These are phyloP conservation scores for Drosophila barbarae DNA, from an alignment of 2,888 invertebrate species.

Conservation along the genomic window DNA sequence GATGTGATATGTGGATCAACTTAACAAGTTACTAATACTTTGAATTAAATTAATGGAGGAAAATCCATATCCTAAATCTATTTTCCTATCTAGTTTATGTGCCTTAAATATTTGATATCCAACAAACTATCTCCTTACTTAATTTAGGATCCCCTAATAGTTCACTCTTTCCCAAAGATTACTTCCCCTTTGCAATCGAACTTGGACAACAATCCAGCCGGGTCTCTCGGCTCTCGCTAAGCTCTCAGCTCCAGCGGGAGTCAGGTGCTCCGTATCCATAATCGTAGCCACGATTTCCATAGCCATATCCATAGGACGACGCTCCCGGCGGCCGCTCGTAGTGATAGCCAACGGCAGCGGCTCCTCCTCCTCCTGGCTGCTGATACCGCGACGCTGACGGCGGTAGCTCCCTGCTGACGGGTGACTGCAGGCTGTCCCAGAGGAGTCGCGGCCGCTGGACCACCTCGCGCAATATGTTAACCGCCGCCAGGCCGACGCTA, in stretches of 20 bases:
- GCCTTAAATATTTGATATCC: too few species aligned
- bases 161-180: neutral
- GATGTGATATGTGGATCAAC: neutral
- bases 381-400: constrained; percentile 19
- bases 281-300: constrained; percentile 15
- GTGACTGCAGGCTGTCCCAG: constrained; percentile 67
- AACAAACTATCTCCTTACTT: too few species aligned
- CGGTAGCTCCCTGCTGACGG: constrained; percentile 62
- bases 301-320: constrained; percentile 22
- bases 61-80: neutral
- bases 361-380: constrained; percentile 5
- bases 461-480: constrained; percentile 77
- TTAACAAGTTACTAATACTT: constrained; percentile 1
- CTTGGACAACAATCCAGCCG: constrained; percentile 13
- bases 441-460: constrained; percentile 65
- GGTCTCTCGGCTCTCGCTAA: constrained; percentile 10
- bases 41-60: neutral
- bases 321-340: constrained; percentile 51
- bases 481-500: constrained; percentile 77
- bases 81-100: neutral
- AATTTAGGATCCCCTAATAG: too few species aligned
- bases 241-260: constrained; percentile 23
- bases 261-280: constrained; percentile 20
- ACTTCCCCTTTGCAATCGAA: neutral
- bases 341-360: constrained; percentile 43